Base-by-base conservation (phyloP, 1,140 invertebrate genomes). In the Magallana gigas region DNA sequence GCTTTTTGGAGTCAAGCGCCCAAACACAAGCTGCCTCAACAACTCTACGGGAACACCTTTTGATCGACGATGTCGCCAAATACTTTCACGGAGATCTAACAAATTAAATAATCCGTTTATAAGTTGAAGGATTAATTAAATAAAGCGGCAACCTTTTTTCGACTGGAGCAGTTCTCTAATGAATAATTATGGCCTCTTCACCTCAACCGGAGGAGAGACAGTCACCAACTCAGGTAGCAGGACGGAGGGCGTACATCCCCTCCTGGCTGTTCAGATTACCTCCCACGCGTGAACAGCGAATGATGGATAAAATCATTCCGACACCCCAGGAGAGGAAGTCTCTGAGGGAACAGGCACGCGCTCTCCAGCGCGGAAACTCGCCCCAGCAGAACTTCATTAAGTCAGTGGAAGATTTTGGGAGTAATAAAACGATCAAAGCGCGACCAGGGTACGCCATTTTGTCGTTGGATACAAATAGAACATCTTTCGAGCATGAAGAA, bases 401-500 rank as follows among this genome's bases (percentile, higher is more conserved):
- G n/a, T 58, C 57, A 1, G 60, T 84, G 1, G 83, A 84, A 29
- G 59, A 84, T 7, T 62, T 23, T 14, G 58, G 58, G 8, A 36
- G 7, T 2, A 84, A 23, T 29, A 59, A 84, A 56, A 62, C 56
- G 6, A 84, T 84, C 29, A 59, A 62, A 29, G 83, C 83, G 12
- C 18, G 59, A 11, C 83, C 83, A 29, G 59, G 57, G 7, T 84
- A 84, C 58, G 60, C 83, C 7, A 62, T 84, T 16, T 62, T 84
- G 8, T 84, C 83, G 6, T 56, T 84, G 11, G 83, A 84, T 62
- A 84, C 57, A 8, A 84, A 62, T 3, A 60, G 59, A 62, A 84
- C 83, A n/a, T 59, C 83, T 8, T 84, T 84, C 23, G 83, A 84
- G 60, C 83, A 84, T 58, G 83, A 84, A 84, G 83, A 84, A 36